Percentiles rank a stretch among this genome's conserved stretches.
These are phyloP conservation scores for Xyliphius kryptos DNA, from an alignment of 2,113 vertebrate species.

Conservation along the genomic window DNA sequence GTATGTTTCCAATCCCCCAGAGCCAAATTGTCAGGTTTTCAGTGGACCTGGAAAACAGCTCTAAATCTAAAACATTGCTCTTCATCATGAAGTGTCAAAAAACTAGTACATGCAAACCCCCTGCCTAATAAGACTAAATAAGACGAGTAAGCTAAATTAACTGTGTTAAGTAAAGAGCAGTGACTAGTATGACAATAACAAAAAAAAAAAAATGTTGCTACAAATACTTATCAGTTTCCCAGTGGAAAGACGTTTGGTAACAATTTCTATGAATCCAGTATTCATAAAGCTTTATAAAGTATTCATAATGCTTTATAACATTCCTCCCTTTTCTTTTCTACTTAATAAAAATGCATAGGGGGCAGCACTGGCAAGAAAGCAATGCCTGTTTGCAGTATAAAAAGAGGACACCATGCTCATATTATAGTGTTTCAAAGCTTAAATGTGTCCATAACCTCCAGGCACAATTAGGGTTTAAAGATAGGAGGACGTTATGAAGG, in stretches of 20 bases:
- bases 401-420: too few species aligned
- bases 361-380: too few species aligned
- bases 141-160: neutral
- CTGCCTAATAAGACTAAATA: neutral
- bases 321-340: too few species aligned
- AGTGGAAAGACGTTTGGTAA: slow-evolving; percentile 9
- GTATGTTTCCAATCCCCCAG: too few species aligned
- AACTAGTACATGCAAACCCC: neutral
- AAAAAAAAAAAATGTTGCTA: too few species aligned
- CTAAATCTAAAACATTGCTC: neutral
- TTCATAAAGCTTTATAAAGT: too few species aligned
- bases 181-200: too few species aligned
- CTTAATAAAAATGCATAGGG: too few species aligned
- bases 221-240: neutral
- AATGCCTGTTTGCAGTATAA: neutral
- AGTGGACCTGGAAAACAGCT: neutral
- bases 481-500: too few species aligned
- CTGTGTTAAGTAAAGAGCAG: neutral
- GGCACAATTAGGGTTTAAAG: neutral
- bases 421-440: slow-evolving; percentile 2
- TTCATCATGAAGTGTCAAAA: neutral
- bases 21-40: too few species aligned
- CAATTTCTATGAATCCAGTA: too few species aligned
- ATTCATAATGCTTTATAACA: too few species aligned
- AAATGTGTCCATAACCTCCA: neutral